Evolutionary conservation across 2,113 vertebrate genomes (phyloP).

Genomic region (Paratilapia polleni): DNA sequence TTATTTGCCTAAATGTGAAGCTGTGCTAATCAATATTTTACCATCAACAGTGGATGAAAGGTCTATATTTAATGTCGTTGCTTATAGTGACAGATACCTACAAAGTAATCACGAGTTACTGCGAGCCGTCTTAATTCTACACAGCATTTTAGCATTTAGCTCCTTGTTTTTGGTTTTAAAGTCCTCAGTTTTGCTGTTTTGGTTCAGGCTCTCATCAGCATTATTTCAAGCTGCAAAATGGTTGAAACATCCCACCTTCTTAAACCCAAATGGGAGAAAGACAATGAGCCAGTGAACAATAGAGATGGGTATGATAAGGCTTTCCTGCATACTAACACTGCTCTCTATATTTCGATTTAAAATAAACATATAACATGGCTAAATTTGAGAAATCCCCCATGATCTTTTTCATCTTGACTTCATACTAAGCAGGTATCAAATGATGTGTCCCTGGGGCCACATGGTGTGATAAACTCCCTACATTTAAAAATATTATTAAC

Average conservation of each 20-base stretch:
- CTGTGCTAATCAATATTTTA: neutral
- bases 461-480: neutral
- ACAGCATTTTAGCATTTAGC: too few species aligned
- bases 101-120: neutral
- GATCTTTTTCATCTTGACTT: neutral
- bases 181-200: neutral
- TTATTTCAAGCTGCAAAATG: neutral
- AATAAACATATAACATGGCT: neutral
- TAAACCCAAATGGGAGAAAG: neutral
- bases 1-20: too few species aligned
- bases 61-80: too few species aligned
- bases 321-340: neutral
- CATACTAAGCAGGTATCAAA: neutral
- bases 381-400: neutral
- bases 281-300: neutral
- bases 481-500: neutral
- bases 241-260: neutral
- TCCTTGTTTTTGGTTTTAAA: too few species aligned
- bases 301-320: neutral
- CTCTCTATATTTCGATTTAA: slow-evolving; percentile 4
- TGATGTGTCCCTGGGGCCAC: neutral
- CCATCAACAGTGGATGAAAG: too few species aligned
- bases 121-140: neutral
- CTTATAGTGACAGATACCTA: too few species aligned
- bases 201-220: neutral